Conservation (phyloP, 2,888 invertebrate species). For the Ectemnius continuus region DNA sequence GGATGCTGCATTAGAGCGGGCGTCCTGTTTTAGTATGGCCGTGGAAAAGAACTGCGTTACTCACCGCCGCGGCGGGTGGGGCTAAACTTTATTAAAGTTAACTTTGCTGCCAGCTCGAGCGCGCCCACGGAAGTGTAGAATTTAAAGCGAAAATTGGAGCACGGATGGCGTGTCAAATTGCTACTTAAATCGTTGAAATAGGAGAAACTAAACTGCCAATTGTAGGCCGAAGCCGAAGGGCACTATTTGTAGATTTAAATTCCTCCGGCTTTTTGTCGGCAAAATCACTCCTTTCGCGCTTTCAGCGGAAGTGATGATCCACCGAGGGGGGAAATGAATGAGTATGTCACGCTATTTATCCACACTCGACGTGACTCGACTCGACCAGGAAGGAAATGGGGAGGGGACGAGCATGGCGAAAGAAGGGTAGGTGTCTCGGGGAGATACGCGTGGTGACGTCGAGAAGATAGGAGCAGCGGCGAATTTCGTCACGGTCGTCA, state of each 20-base stretch:
- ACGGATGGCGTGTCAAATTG: no score
- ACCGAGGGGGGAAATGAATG: conserved; percentile 52
- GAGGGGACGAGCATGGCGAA: conserved; percentile 6
- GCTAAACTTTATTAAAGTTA: not conserved
- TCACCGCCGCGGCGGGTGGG: not conserved
- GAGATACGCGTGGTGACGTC: conserved; percentile 27
- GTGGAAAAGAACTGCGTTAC: not conserved
- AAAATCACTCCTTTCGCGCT: conserved; percentile 36
- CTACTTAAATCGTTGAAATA: no score
- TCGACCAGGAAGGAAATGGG: not conserved
- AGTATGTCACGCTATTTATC: conserved; percentile 37
- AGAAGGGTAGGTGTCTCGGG: not conserved
- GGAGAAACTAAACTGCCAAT: no score
- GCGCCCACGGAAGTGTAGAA: no score
- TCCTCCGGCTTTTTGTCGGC: not conserved
- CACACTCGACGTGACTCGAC: conserved; percentile 22
- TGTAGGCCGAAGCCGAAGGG: no score
- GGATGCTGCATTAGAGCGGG: not conserved
- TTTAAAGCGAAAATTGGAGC: no score
- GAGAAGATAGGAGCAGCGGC: conserved; percentile 34
- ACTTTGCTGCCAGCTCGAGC: no score
- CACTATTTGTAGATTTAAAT: no score
- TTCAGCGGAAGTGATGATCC: conserved; percentile 33
- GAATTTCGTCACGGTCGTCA: conserved; percentile 61
- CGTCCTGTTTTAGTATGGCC: not conserved